These are phyloP conservation scores for Drosophila mercatorum DNA, from an alignment of 2,888 invertebrate genomes.

Conservation along the genomic window DNA sequence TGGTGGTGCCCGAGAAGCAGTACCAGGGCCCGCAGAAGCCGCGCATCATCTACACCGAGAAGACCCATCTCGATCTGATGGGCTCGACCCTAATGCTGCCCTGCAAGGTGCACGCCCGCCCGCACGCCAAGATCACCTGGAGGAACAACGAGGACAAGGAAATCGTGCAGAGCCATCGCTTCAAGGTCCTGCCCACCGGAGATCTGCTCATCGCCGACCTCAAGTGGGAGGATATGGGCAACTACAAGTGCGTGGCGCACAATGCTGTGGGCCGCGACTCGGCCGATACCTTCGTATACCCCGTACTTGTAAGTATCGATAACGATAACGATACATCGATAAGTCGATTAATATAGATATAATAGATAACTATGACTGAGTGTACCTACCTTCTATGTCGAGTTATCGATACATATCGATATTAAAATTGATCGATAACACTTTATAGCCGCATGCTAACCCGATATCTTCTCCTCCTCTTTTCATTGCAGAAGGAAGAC, in stretches of 20 bases:
- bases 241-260: slow-evolving; percentile 90
- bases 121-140: slow-evolving; percentile 89
- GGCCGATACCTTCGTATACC: slow-evolving; percentile 90
- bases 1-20: slow-evolving; percentile 84
- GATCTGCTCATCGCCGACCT: slow-evolving; percentile 90
- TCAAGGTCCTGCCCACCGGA: slow-evolving; percentile 89
- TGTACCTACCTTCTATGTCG: too few species aligned
- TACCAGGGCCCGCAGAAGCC: slow-evolving; percentile 85
- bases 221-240: slow-evolving; percentile 93
- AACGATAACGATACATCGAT: neutral
- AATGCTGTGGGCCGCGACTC: slow-evolving; percentile 88
- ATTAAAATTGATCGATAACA: neutral
- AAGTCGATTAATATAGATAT: neutral
- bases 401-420: too few species aligned
- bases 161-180: slow-evolving; percentile 86
- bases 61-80: slow-evolving; percentile 86
- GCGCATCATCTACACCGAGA: slow-evolving; percentile 86
- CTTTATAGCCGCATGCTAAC: slow-evolving; percentile 5
- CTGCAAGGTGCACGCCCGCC: slow-evolving; percentile 88
- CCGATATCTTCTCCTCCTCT: neutral
- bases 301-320: slow-evolving; percentile 84
- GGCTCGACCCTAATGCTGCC: slow-evolving; percentile 89
- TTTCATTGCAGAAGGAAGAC: slow-evolving; percentile 75
- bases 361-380: too few species aligned
- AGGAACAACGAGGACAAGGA: slow-evolving; percentile 86